Evolutionary conservation across 2,113 vertebrate species (phyloP).

Genomic region (Prunella fulvescens): DNA sequence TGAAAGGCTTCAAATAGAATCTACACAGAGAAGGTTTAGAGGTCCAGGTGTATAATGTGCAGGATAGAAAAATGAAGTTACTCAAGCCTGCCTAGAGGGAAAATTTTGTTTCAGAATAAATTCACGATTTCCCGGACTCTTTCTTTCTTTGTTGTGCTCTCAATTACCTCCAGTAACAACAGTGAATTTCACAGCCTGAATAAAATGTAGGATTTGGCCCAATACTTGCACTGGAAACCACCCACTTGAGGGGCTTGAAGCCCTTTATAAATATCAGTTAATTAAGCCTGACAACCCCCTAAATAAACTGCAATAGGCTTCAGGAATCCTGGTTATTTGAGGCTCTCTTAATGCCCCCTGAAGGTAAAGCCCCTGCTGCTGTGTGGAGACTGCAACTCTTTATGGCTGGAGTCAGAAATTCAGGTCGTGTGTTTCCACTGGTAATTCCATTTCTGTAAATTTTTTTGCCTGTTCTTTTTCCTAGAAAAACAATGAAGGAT

Average conservation of each 20-base stretch:
- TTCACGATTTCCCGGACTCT: neutral
- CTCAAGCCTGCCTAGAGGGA: neutral
- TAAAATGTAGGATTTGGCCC: neutral
- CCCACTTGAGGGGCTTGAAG: constrained; percentile 26
- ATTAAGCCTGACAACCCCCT: constrained; percentile 57
- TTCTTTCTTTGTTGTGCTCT: neutral
- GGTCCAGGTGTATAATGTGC: neutral
- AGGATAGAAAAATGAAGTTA: neutral
- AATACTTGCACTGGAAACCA: neutral
- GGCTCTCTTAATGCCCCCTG: constrained; percentile 16
- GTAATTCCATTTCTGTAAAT: constrained; percentile 15
- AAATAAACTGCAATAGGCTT: constrained; percentile 37
- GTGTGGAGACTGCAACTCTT: constrained; percentile 7
- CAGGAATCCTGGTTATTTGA: neutral
- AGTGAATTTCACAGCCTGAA: neutral
- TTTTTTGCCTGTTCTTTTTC: neutral
- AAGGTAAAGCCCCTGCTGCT: neutral
- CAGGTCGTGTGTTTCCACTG: neutral
- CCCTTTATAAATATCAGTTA: constrained; percentile 60
- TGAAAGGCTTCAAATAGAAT: neutral
- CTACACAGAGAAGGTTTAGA: neutral
- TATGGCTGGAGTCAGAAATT: neutral
- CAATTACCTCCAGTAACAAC: neutral
- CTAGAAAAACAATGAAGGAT: neutral
- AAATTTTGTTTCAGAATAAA: neutral